Evolutionary conservation across 2,797 vertebrate genomes (phyloP).

Genomic region (Tenualosa thibaudeaui): DNA sequence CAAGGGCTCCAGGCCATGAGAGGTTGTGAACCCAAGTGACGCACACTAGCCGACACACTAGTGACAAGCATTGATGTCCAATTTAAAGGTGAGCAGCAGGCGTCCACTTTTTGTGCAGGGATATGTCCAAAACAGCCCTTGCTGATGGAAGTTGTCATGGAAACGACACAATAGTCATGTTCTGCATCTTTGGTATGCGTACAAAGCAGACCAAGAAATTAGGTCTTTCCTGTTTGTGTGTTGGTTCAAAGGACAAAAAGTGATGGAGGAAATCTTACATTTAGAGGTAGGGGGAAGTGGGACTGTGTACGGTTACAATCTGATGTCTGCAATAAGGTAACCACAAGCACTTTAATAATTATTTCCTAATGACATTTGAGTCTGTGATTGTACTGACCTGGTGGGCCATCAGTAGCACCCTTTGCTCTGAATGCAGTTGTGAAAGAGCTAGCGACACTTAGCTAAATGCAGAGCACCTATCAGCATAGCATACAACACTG

Average conservation of each 20-base stretch:
- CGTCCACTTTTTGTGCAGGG: background rate
- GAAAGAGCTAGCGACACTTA: background rate
- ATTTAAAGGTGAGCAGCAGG: background rate
- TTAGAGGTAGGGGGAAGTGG: no score
- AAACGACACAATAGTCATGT: background rate
- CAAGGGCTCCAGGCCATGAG: background rate
- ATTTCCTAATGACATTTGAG: background rate
- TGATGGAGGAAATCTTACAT: background rate
- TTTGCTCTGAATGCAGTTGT: conserved; percentile 3
- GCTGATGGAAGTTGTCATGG: background rate
- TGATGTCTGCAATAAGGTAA: no score
- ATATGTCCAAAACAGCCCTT: background rate
- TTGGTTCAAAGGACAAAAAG: background rate
- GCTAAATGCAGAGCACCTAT: background rate
- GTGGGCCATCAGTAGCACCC: background rate
- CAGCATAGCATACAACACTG: background rate
- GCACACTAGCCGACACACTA: background rate
- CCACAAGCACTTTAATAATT: no score
- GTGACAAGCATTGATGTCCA: background rate
- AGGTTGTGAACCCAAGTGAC: background rate
- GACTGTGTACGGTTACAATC: no score
- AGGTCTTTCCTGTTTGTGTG: background rate
- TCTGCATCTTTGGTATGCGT: background rate
- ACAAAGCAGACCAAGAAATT: background rate
- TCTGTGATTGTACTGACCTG: background rate